Conservation (phyloP, 2,113 vertebrate species). For the sheep (Ovis aries) region ARS-UI_Ramb_v3.0 NC_056058.1:42328501-42329000, state of each 20-base stretch:
- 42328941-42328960: not conserved
- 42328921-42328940: too few relatives aligned
- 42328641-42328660: too few relatives aligned
- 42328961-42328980: not conserved
- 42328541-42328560: not conserved
- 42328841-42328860: not conserved
- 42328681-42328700: not conserved
- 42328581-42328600: not conserved
- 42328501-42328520: too few relatives aligned
- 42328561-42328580: not conserved
- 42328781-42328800: not conserved
- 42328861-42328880: not conserved
- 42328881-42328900: not conserved
- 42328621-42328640: not conserved
- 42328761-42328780: not conserved
- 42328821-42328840: not conserved
- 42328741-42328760: not conserved
- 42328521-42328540: not conserved
- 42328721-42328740: not conserved
- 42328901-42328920: not conserved
- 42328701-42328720: too few relatives aligned
- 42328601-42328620: not conserved
- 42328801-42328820: not conserved
- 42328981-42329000: not conserved
- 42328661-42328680: not conserved